A percentile compares a stretch with the other conserved stretches of the same genome.
These are phyloP conservation scores for Papilio aristodemus DNA, from an alignment of 1,140 invertebrate species.

Conservation along the genomic window DNA sequence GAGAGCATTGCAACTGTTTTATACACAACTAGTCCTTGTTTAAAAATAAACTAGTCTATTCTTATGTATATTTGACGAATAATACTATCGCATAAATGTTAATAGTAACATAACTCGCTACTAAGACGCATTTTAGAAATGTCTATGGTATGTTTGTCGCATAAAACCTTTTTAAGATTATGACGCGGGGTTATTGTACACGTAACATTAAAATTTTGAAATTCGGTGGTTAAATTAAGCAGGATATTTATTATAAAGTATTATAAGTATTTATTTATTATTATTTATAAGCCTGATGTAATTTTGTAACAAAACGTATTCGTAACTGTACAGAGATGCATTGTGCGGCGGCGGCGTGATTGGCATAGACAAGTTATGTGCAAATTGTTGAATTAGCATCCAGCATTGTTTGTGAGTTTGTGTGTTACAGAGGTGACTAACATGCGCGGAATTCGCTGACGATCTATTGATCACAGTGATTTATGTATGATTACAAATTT, in stretches of 20 bases:
- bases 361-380: conserved; percentile 42
- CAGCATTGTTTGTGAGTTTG: conserved; percentile 40
- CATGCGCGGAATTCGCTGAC: conserved; percentile 39
- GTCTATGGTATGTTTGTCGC: background rate
- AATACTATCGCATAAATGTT: background rate
- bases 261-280: too few relatives aligned
- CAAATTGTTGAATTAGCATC: conserved; percentile 48
- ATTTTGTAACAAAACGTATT: conserved; percentile 32
- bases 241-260: conserved; percentile 19
- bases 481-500: conserved; percentile 19
- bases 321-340: conserved; percentile 34
- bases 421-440: conserved; percentile 38
- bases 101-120: background rate
- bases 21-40: conserved; percentile 19
- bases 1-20: conserved; percentile 15
- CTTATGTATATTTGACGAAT: conserved; percentile 1
- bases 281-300: conserved; percentile 35
- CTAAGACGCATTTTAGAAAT: background rate
- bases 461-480: conserved; percentile 36
- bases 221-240: conserved; percentile 13
- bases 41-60: conserved; percentile 25
- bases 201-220: background rate
- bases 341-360: conserved; percentile 41
- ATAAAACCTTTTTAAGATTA: background rate
- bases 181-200: background rate